phyloP scores from a whole-genome alignment of 1,140 invertebrate species.

The Sinonovacula constricta region DNA sequence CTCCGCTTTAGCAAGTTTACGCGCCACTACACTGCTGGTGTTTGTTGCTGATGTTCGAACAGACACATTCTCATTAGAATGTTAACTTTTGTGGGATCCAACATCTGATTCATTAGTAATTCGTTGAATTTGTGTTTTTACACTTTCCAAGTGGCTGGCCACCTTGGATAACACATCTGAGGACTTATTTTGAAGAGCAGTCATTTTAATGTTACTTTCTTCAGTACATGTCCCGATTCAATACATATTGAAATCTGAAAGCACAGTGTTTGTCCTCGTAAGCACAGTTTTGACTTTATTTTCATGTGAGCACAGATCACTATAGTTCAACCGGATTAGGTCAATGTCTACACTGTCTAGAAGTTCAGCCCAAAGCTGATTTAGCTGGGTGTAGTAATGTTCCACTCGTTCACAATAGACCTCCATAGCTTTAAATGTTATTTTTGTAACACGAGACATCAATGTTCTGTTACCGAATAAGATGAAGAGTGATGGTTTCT shows the following conservation, averaged over 20 bases:
- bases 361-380: constrained; percentile 3
- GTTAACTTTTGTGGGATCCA: constrained; percentile 1
- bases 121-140: constrained; percentile 2
- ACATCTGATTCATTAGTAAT: constrained; percentile 1
- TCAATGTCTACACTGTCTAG: constrained; percentile 1
- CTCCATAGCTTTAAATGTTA: constrained; percentile 4
- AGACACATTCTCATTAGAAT: constrained; percentile 2
- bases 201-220: constrained; percentile 2
- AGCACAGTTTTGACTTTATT: constrained; percentile 4
- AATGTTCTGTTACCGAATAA: constrained; percentile 1
- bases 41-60: not conserved
- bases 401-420: constrained; percentile 3
- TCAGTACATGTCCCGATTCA: not conserved
- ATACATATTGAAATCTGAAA: constrained; percentile 4
- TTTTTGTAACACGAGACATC: not conserved
- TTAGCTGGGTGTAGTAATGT: constrained; percentile 1
- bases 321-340: constrained; percentile 4
- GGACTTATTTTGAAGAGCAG: constrained; percentile 1
- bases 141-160: constrained; percentile 3
- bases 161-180: not conserved
- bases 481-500: constrained; percentile 1
- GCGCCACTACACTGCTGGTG: not conserved
- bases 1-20: not conserved
- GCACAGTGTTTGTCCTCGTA: constrained; percentile 1
- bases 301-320: constrained; percentile 3